phyloP scores from a whole-genome alignment of 2,797 vertebrate genomes.

The Silurus lanzhouensis region DNA sequence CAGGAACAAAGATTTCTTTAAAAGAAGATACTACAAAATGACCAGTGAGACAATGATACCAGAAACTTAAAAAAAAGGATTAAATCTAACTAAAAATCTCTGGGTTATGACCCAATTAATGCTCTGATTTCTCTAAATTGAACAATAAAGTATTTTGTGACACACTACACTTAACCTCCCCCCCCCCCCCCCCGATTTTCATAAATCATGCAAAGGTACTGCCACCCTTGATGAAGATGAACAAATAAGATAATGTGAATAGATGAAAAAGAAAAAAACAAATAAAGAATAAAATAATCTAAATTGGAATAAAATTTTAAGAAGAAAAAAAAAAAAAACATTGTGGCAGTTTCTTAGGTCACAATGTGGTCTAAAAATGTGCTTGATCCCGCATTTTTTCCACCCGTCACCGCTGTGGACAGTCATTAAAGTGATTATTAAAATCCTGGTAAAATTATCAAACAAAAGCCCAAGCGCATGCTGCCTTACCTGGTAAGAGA shows the following conservation, averaged over 20 bases:
- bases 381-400: neutral
- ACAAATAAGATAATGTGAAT: slow-evolving; percentile 16
- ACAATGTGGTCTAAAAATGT: neutral
- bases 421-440: neutral
- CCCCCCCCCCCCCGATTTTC: neutral
- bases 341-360: neutral
- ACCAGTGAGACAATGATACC: neutral
- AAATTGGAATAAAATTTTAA: neutral
- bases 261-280: neutral
- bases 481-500: neutral
- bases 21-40: slow-evolving; percentile 9
- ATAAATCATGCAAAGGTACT: slow-evolving; percentile 18
- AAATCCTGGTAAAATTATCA: neutral
- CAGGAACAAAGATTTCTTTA: slow-evolving; percentile 30
- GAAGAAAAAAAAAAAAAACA: neutral
- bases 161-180: neutral
- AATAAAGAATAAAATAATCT: neutral
- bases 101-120: neutral
- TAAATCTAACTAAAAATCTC: neutral
- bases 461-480: neutral
- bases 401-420: neutral
- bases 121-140: neutral
- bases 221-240: slow-evolving; percentile 38
- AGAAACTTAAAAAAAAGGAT: neutral
- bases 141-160: neutral